Percentiles rank a stretch among this genome's conserved stretches.
Evolutionary conservation across 2,797 vertebrate species (phyloP).

Genomic region (Falco columbarius): DNA sequence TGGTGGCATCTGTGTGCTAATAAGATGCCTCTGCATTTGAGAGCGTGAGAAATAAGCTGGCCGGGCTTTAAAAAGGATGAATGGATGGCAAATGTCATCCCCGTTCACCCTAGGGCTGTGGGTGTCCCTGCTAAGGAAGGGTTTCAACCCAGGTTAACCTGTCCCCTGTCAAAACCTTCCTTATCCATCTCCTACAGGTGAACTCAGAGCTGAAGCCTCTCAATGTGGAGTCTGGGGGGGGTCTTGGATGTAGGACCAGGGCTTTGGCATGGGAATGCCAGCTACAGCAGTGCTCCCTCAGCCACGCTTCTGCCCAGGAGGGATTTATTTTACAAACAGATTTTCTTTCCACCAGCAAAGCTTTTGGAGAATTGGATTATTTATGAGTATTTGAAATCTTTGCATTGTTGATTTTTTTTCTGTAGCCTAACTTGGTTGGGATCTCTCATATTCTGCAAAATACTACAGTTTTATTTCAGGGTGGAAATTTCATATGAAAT

Average conservation of each 20-base stretch:
- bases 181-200: not conserved
- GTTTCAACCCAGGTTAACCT: not conserved
- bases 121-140: not conserved
- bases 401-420: not conserved
- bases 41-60: slow-evolving; percentile 18
- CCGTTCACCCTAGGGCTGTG: rapidly evolving
- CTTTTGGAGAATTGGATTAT: not conserved
- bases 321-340: not conserved
- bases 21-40: not conserved
- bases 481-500: slow-evolving; percentile 10
- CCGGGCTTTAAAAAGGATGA: not conserved
- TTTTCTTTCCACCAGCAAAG: not conserved
- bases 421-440: not conserved
- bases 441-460: not conserved
- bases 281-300: not conserved
- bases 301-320: not conserved
- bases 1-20: slow-evolving; percentile 19
- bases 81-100: rapidly evolving
- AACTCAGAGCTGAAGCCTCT: not conserved
- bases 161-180: not conserved
- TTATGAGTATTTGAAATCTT: not conserved
- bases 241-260: not conserved
- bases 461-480: not conserved
- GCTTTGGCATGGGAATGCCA: not conserved
- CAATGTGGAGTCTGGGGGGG: rapidly evolving